Evolutionary conservation across 2,113 vertebrate genomes (phyloP).

Genomic region (rabbit (Oryctolagus cuniculus)): mOryCun1.1 NC_091434.1:118227001-118227500

Average conservation of each 20-base stretch:
- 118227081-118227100: background rate
- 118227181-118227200: background rate
- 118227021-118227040: background rate
- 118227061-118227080: background rate
- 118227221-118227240: background rate
- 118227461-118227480: background rate
- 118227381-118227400: background rate
- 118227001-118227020: background rate
- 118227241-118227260: background rate
- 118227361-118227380: background rate
- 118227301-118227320: background rate
- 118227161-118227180: background rate
- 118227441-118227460: background rate
- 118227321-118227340: constrained; percentile 22
- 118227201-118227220: constrained; percentile 2
- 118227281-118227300: background rate
- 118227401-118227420: background rate
- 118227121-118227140: background rate
- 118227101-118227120: background rate
- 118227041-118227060: background rate
- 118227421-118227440: accelerated
- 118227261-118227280: constrained; percentile 45
- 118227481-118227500: background rate
- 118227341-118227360: background rate
- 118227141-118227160: background rate